phyloP scores from a whole-genome alignment of 2,888 invertebrate species.

The Yponomeuta cagnagella region DNA sequence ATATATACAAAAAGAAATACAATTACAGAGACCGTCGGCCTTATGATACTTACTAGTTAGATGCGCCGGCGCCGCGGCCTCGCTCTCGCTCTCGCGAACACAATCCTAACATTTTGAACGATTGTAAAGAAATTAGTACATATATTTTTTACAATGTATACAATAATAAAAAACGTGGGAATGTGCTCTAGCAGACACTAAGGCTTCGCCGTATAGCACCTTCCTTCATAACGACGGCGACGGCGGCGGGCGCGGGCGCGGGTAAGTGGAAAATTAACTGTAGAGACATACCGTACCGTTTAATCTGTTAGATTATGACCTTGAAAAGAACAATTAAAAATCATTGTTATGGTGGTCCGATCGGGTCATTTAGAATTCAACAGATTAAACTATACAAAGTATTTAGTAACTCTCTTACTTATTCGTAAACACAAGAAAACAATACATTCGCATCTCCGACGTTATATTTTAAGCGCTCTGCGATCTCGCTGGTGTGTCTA shows the following conservation, averaged over 20 bases:
- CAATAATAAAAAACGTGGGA: no score
- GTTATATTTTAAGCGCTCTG: background rate
- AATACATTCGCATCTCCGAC: background rate
- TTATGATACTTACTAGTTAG: constrained; percentile 1
- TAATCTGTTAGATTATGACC: background rate
- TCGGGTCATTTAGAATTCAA: no score
- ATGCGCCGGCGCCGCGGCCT: background rate
- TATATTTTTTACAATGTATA: background rate
- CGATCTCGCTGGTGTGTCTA: no score
- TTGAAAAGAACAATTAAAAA: no score
- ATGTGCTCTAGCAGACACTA: no score
- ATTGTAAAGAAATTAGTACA: background rate
- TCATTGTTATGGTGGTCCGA: no score
- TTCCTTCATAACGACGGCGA: background rate
- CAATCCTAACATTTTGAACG: background rate
- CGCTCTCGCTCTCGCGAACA: background rate
- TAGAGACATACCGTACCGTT: constrained; percentile 5
- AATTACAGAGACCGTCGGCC: constrained; percentile 24
- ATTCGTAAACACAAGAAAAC: background rate
- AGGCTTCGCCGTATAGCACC: background rate
- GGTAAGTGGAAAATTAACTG: background rate
- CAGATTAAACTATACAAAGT: background rate
- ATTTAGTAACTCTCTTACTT: background rate
- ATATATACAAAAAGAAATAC: constrained; percentile 66
- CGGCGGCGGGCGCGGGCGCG: background rate